A percentile compares a stretch with the other conserved stretches of the same genome.
These are phyloP conservation scores for Achatina immaculata DNA, from an alignment of 1,140 invertebrate species.

Conservation along the genomic window DNA sequence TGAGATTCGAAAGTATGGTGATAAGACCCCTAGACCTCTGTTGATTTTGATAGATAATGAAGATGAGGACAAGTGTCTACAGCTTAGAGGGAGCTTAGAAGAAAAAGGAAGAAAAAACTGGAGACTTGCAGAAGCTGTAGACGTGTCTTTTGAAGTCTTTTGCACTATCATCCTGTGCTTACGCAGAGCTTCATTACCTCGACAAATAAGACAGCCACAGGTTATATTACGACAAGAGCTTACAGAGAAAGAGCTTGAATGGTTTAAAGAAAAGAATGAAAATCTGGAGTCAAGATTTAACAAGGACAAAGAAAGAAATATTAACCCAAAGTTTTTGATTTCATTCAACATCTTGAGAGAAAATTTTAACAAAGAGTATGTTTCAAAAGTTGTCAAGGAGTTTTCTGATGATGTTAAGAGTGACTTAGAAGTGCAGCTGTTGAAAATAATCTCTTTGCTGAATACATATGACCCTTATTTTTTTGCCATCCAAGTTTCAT, in stretches of 20 bases:
- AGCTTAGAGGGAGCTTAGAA: conserved; percentile 46
- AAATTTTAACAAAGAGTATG: conserved; percentile 50
- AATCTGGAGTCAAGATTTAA: conserved; percentile 14
- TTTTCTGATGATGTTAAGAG: conserved; percentile 43
- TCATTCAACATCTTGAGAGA: conserved; percentile 55
- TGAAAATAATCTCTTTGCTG: conserved; percentile 50
- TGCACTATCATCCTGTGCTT: conserved; percentile 46
- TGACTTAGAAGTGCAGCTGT: conserved; percentile 39
- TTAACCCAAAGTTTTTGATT: conserved; percentile 51
- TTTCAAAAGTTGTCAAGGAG: conserved; percentile 45
- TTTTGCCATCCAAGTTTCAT: conserved; percentile 41
- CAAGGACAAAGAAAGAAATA: conserved; percentile 25
- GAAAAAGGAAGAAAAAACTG: conserved; percentile 42
- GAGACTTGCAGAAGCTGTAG: conserved; percentile 33
- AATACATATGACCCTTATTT: conserved; percentile 52
- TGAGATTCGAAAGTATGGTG: conserved; percentile 43
- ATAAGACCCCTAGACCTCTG: conserved; percentile 46
- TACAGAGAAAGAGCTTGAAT: conserved; percentile 38
- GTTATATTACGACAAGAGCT: conserved; percentile 45
- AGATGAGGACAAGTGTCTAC: conserved; percentile 53
- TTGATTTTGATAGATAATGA: conserved; percentile 58
- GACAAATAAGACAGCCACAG: conserved; percentile 11
- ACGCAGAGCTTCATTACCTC: conserved; percentile 38
- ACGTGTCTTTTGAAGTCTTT: too few species aligned
- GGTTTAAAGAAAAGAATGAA: conserved; percentile 49